A percentile compares a stretch with the other conserved stretches of the same genome.
Conservation (phyloP, 1,140 invertebrate genomes). For the Nylanderia fulva region DNA sequence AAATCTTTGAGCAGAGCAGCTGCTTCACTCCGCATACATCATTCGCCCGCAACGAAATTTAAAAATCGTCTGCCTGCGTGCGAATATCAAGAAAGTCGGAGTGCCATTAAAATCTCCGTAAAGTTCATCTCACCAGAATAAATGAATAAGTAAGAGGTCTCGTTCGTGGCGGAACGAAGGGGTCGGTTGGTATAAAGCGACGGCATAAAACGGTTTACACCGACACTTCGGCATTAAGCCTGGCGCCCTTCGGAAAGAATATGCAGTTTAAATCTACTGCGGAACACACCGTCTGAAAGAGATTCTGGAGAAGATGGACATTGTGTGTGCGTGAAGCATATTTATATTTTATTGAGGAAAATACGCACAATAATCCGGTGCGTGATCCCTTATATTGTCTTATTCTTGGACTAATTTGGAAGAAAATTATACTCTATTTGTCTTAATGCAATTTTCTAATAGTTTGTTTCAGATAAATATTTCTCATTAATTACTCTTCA, state of each 20-base stretch:
- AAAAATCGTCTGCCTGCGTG: conserved; percentile 34
- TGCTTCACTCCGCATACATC: conserved; percentile 32
- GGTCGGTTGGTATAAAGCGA: conserved; percentile 71
- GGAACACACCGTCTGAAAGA: conserved; percentile 18
- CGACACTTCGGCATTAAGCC: conserved; percentile 75
- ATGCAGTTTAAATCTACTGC: conserved; percentile 64
- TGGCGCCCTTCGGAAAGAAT: conserved; percentile 62
- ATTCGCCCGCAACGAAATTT: conserved; percentile 57
- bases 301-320: not conserved
- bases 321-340: not conserved
- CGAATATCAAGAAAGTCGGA: conserved; percentile 60
- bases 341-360: not conserved
- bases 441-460: not conserved
- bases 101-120: conserved; percentile 79
- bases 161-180: conserved; percentile 68
- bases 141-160: conserved; percentile 78
- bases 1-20: conserved; percentile 13
- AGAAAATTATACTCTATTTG: not conserved
- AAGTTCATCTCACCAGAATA: conserved; percentile 78
- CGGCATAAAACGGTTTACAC: conserved; percentile 79
- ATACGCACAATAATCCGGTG: not conserved
- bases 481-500: not conserved
- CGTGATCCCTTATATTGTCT: not conserved
- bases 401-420: not conserved
- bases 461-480: not conserved